Base-by-base conservation (phyloP, 1,140 invertebrate species). In the Cydia fagiglandana region DNA sequence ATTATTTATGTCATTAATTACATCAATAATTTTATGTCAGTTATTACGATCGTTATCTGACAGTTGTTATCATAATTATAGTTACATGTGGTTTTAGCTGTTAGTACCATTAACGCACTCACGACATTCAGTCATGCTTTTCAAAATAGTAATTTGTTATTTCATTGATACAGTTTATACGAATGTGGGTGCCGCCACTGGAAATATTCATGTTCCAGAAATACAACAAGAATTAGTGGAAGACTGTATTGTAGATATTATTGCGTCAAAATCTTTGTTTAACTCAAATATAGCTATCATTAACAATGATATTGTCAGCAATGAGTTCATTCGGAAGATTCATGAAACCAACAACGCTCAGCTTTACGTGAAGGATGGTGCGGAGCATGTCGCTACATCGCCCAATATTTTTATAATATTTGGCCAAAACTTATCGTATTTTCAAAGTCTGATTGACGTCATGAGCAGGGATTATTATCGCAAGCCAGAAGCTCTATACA, bases 101-200 rank as follows among this genome's bases (percentile, higher is more conserved):
- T 15, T 56, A 56, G 53, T 56, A 17, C 0, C 53, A 56, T 17
- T 56, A 56, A 6, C 53, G 53, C 15, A 17, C 15, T 20, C 64
- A 68, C 15, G 2, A 10, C 15, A 30, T 10, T 7, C 64, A 38
- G 30, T n/a, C 64, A 68, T 68, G 64, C 30, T 38, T 34, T 28
- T n/a, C 15, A 68, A 68, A 68, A 68, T n/a, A 68, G 64, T 68
- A 0, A 28, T 68, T 5, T 68, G n/a, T 38, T 38, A 34, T 68
- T 68, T 68, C 30, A 9, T 68, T 9, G 9, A 34, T 68, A 9
- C 9, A n/a, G 28, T 68, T 68, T 30, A 3, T 68, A 15, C 13
- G 0, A 34, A 7, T 28, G 7, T 38, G 13, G 30, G 1, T 24
- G 24, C 24, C 24, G 24, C 20, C 30, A 38, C 4, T 34, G 64